These are phyloP conservation scores for Dolichallabes microphthalmus DNA, from an alignment of 2,113 vertebrate genomes.

Conservation along the genomic window DNA sequence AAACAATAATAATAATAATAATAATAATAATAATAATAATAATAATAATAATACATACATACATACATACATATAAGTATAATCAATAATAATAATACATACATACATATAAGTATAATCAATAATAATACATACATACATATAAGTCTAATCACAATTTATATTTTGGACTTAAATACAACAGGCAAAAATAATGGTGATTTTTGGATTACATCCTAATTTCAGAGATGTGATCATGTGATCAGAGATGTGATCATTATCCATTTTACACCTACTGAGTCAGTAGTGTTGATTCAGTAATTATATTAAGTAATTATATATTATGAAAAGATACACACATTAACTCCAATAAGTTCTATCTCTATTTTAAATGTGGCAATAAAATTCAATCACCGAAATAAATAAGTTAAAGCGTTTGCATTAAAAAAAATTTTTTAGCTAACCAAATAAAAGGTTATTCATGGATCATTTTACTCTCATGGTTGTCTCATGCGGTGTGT, in stretches of 20 bases:
- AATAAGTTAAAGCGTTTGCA: neutral
- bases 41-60: neutral
- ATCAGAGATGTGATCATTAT: neutral
- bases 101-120: too few species aligned
- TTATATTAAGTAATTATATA: neutral
- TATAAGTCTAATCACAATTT: neutral
- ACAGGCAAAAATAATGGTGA: neutral
- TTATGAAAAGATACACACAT: neutral
- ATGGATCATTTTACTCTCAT: neutral
- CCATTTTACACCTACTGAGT: neutral
- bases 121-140: neutral
- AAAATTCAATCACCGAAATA: neutral
- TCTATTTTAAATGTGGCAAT: neutral
- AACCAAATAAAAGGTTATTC: neutral
- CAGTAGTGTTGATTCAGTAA: neutral
- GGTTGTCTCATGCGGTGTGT: constrained; percentile 1
- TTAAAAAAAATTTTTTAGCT: neutral
- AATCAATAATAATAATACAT: too few species aligned
- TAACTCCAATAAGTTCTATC: neutral
- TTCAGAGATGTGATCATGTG: neutral
- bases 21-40: too few species aligned
- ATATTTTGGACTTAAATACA: neutral
- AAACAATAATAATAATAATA: too few species aligned
- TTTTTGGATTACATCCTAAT: neutral
- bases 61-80: too few species aligned